Percentiles rank a stretch among this genome's conserved stretches.
Conservation (phyloP, 1,140 invertebrate genomes). For the Anoplolepis gracilipes region DNA sequence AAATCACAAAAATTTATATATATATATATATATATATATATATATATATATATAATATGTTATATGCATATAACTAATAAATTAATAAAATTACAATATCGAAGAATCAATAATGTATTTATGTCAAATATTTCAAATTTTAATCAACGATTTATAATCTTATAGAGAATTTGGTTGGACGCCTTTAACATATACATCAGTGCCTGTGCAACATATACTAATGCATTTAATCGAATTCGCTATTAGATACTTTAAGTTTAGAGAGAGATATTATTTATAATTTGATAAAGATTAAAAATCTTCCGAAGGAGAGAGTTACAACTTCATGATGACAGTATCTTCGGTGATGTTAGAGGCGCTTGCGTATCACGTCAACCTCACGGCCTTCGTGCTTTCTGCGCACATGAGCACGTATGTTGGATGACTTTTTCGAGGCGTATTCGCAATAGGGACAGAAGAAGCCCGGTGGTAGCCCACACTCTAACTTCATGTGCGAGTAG, state of each 20-base stretch:
- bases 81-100: not conserved
- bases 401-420: slow-evolving; percentile 84
- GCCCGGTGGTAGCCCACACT: slow-evolving; percentile 87
- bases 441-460: slow-evolving; percentile 87
- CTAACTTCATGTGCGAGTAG: slow-evolving; percentile 87
- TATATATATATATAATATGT: not conserved
- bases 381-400: slow-evolving; percentile 75
- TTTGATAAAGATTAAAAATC: not conserved
- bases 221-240: too few species aligned
- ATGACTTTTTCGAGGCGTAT: slow-evolving; percentile 85
- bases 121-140: not conserved
- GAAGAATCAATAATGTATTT: not conserved
- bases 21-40: too few species aligned
- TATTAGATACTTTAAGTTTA: not conserved
- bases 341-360: slow-evolving; percentile 8
- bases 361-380: slow-evolving; percentile 64
- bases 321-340: not conserved
- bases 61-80: not conserved
- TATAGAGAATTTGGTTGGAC: too few species aligned
- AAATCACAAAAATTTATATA: not conserved
- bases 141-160: too few species aligned
- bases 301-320: not conserved
- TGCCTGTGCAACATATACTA: too few species aligned
- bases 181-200: too few species aligned
- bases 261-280: not conserved